phyloP scores from a whole-genome alignment of 2,113 vertebrate genomes.

The Siniperca chuatsi region DNA sequence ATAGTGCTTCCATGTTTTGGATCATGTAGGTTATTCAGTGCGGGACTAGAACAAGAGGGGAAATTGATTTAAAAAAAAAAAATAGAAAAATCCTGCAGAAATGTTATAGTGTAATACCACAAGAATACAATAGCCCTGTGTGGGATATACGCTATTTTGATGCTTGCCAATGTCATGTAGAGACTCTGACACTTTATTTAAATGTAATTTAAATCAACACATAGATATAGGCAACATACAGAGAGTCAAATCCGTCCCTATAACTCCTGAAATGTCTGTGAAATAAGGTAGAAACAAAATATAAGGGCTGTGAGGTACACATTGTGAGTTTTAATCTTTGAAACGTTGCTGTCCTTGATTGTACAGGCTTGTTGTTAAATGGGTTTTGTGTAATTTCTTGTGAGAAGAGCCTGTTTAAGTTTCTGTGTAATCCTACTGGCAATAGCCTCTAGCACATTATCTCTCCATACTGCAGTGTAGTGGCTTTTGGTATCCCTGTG shows the following conservation, averaged over 20 bases:
- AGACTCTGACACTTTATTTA: neutral
- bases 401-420: neutral
- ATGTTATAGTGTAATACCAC: neutral
- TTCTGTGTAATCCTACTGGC: neutral
- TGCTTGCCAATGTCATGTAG: neutral
- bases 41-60: neutral
- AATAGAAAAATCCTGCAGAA: neutral
- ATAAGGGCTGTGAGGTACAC: neutral
- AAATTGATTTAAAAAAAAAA: neutral
- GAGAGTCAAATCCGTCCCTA: neutral
- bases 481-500: slow-evolving; percentile 16
- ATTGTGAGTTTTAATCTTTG: neutral
- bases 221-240: neutral
- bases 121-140: neutral
- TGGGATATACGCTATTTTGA: neutral
- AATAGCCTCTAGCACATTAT: neutral
- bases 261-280: neutral
- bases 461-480: neutral
- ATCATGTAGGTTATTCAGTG: slow-evolving; percentile 9
- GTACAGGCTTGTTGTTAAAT: too few relatives aligned
- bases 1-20: slow-evolving; percentile 30
- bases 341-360: neutral
- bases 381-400: neutral
- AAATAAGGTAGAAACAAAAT: neutral
- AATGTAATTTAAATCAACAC: neutral